Evolutionary conservation across 2,888 invertebrate species (phyloP).

Genomic region (Leucophenga montana): DNA sequence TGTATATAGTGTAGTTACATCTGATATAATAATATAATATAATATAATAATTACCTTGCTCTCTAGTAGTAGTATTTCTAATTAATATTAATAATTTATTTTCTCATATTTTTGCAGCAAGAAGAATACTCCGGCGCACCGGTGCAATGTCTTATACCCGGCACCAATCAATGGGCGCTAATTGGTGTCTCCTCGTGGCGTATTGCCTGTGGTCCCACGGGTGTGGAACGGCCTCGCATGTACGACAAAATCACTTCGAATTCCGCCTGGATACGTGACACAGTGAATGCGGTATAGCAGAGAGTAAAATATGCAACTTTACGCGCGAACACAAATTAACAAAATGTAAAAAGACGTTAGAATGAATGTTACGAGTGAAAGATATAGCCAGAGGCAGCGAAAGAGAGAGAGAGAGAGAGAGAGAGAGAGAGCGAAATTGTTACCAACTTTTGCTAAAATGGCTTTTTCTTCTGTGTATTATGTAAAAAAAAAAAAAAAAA

Average conservation of each 20-base stretch:
- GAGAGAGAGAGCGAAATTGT: too few species aligned
- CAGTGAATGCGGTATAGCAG: conserved; percentile 75
- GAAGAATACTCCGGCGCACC: conserved; percentile 92
- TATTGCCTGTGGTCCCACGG: conserved; percentile 86
- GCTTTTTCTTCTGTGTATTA: conserved; percentile 12
- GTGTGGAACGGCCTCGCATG: conserved; percentile 84
- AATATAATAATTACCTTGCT: too few species aligned
- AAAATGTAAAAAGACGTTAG: neutral
- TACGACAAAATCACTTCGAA: conserved; percentile 88
- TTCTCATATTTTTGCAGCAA: conserved; percentile 76
- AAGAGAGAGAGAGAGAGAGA: too few species aligned
- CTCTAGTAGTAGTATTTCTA: too few species aligned
- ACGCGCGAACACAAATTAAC: neutral
- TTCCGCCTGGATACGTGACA: conserved; percentile 88
- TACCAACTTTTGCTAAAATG: neutral
- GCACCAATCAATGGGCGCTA: conserved; percentile 84
- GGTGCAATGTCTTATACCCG: conserved; percentile 84
- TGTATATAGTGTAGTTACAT: too few species aligned
- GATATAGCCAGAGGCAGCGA: neutral
- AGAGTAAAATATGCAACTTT: neutral
- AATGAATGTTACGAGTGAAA: neutral
- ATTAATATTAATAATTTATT: neutral
- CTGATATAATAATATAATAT: too few species aligned
- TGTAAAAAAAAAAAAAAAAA: conserved; percentile 9
- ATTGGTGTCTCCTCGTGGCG: conserved; percentile 89